These are phyloP conservation scores for Maniola jurtina DNA, from an alignment of 1,140 invertebrate genomes.

Conservation along the genomic window DNA sequence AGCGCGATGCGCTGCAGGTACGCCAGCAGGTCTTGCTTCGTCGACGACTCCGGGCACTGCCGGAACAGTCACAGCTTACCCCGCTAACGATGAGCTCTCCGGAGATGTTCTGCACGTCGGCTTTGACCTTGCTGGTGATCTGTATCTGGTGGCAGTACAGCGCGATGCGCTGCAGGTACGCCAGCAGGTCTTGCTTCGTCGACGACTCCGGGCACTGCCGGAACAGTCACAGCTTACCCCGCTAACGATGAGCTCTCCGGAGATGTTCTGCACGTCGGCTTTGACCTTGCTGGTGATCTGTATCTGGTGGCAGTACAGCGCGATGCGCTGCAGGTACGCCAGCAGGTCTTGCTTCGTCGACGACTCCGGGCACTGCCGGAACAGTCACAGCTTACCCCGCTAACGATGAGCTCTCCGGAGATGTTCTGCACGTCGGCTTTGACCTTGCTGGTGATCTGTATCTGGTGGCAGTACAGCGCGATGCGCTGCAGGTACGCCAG, in stretches of 20 bases:
- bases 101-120: constrained; percentile 99
- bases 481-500: constrained; percentile 97
- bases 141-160: constrained; percentile 99
- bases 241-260: constrained; percentile 97
- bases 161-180: constrained; percentile 97
- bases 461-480: constrained; percentile 98
- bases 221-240: constrained; percentile 86
- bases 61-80: constrained; percentile 81
- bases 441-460: constrained; percentile 99
- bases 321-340: constrained; percentile 97
- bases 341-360: constrained; percentile 98
- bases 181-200: constrained; percentile 97
- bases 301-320: constrained; percentile 98
- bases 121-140: constrained; percentile 99
- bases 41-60: too few species aligned
- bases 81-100: constrained; percentile 98
- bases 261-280: constrained; percentile 99
- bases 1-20: too few species aligned
- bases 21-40: too few species aligned
- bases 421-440: constrained; percentile 99
- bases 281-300: constrained; percentile 99
- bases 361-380: too few species aligned
- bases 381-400: constrained; percentile 89
- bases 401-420: constrained; percentile 97
- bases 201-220: too few species aligned